These are phyloP conservation scores for Clunio marinus DNA, from an alignment of 2,888 invertebrate species.

Conservation along the genomic window DNA sequence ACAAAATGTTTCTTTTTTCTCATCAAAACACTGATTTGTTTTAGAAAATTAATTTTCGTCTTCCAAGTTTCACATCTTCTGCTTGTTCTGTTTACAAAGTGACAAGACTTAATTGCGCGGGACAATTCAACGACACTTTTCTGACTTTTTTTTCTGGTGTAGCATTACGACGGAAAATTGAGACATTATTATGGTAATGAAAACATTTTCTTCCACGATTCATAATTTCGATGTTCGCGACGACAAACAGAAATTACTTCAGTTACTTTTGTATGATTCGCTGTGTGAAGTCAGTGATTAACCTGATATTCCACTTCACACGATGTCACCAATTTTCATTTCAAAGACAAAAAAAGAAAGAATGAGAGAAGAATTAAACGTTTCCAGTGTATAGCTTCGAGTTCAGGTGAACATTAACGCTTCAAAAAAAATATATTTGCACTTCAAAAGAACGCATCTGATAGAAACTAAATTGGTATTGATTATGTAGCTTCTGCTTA, in stretches of 20 bases:
- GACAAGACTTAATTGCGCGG: conserved; percentile 27
- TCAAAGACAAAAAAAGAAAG: background rate
- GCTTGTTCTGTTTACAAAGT: background rate
- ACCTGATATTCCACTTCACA: conserved; percentile 24
- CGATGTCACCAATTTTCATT: background rate
- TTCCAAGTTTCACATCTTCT: background rate
- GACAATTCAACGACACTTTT: background rate
- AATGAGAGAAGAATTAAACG: background rate
- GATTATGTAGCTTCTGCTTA: no score
- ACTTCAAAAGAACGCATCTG: no score
- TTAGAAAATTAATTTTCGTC: conserved; percentile 30
- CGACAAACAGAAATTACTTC: no score
- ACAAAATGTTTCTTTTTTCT: no score
- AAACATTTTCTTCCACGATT: conserved; percentile 32
- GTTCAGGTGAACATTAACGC: no score
- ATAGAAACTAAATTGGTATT: no score
- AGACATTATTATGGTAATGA: conserved; percentile 39
- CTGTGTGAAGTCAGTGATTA: background rate
- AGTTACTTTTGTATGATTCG: background rate
- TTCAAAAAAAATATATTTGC: no score
- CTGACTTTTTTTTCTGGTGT: background rate
- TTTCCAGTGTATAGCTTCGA: no score
- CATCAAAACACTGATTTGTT: conserved; percentile 33
- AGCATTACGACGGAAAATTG: conserved; percentile 13
- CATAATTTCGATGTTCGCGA: conserved; percentile 22